These are phyloP conservation scores for Dolichoris vasculosae DNA, from an alignment of 1,140 invertebrate species.

Conservation along the genomic window DNA sequence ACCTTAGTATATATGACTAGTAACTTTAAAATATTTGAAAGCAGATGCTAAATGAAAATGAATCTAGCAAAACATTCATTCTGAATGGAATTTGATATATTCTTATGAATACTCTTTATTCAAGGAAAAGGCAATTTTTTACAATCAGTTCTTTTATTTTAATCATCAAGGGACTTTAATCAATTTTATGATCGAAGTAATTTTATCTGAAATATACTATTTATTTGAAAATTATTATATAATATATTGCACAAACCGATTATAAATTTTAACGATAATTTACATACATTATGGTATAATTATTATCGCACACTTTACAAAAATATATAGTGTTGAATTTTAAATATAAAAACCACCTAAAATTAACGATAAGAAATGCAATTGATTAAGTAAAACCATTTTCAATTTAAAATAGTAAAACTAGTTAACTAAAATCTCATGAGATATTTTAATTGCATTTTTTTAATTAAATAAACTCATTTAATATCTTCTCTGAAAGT, in stretches of 20 bases:
- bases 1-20: too few species aligned
- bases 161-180: too few species aligned
- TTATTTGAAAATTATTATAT: too few species aligned
- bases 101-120: too few species aligned
- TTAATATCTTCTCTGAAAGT: neutral
- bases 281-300: neutral
- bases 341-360: neutral
- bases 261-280: too few species aligned
- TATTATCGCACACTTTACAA: neutral
- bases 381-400: neutral
- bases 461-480: neutral
- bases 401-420: neutral
- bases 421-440: neutral
- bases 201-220: too few species aligned
- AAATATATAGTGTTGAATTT: neutral
- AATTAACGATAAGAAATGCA: neutral
- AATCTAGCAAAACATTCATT: neutral
- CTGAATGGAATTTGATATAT: too few species aligned
- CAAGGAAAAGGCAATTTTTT: too few species aligned
- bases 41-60: neutral
- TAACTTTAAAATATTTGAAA: neutral
- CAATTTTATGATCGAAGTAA: too few species aligned
- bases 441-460: neutral
- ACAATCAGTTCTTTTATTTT: too few species aligned
- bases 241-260: too few species aligned